Conservation (phyloP, 2,113 vertebrate species). For the Rostratula benghalensis region DNA sequence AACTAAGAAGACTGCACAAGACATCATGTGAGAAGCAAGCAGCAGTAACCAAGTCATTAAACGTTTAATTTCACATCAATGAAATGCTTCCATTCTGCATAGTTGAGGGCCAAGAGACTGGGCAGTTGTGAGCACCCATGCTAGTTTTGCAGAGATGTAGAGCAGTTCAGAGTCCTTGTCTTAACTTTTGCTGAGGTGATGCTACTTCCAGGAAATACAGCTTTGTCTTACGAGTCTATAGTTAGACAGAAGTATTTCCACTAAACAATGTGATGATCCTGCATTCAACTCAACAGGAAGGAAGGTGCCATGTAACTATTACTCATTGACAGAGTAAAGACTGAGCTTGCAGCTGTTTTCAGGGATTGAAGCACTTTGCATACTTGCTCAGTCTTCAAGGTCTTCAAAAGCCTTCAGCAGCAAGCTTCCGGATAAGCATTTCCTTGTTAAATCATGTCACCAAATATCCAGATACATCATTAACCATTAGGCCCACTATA, state of each 20-base stretch:
- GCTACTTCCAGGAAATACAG: background rate
- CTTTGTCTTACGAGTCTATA: background rate
- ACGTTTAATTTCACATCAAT: background rate
- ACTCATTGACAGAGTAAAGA: accelerated
- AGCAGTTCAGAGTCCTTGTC: background rate
- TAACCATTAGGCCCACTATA: background rate
- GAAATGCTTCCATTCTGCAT: background rate
- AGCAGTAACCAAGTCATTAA: background rate
- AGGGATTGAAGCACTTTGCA: background rate
- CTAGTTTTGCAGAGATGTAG: background rate
- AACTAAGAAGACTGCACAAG: background rate
- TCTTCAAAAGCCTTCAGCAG: background rate
- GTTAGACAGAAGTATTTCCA: background rate
- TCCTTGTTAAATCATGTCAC: background rate
- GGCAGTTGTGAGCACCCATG: background rate
- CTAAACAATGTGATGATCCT: accelerated
- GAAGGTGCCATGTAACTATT: accelerated
- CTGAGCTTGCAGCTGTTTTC: background rate
- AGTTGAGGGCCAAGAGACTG: background rate
- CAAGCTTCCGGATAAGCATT: background rate
- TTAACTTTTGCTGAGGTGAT: no score
- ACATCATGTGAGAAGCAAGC: background rate
- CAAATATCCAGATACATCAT: background rate
- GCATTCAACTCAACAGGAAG: background rate
- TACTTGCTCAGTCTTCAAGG: background rate